Evolutionary conservation across 1,140 invertebrate genomes (phyloP).

Genomic region (Plectrocnemia conspersa): DNA sequence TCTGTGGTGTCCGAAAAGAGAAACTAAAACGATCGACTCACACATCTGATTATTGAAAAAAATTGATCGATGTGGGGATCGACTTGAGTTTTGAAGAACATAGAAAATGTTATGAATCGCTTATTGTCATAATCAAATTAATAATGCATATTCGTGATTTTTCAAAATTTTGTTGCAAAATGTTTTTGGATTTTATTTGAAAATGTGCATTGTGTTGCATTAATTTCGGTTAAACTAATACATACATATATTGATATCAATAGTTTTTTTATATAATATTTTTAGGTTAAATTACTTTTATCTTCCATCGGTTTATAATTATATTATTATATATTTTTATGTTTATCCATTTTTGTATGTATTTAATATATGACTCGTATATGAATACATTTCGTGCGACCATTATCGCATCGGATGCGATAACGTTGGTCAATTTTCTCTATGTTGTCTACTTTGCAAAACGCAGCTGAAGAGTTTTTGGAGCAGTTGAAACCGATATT

Average conservation of each 20-base stretch:
- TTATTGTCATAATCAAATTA: no score
- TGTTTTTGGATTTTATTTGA: no score
- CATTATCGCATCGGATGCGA: not conserved
- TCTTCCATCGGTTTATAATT: not conserved
- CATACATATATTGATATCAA: conserved; percentile 2
- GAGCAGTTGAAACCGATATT: conserved; percentile 90
- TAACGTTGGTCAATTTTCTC: not conserved
- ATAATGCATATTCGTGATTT: no score
- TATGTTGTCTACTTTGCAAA: no score
- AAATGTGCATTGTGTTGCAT: conserved; percentile 2
- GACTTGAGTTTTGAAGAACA: no score
- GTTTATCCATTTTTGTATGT: not conserved
- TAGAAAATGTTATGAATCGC: no score
- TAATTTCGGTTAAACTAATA: not conserved
- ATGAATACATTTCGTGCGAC: not conserved
- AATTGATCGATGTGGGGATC: no score
- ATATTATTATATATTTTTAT: not conserved
- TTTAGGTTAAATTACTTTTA: conserved; percentile 1
- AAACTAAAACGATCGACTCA: no score
- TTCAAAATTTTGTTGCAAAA: no score
- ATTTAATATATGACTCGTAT: not conserved
- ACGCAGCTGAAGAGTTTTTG: conserved; percentile 85
- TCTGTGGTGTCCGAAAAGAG: no score
- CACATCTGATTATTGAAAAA: no score
- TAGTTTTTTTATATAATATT: not conserved